These are phyloP conservation scores for Chloroceryle inda DNA, from an alignment of 2,797 vertebrate species.

Conservation along the genomic window DNA sequence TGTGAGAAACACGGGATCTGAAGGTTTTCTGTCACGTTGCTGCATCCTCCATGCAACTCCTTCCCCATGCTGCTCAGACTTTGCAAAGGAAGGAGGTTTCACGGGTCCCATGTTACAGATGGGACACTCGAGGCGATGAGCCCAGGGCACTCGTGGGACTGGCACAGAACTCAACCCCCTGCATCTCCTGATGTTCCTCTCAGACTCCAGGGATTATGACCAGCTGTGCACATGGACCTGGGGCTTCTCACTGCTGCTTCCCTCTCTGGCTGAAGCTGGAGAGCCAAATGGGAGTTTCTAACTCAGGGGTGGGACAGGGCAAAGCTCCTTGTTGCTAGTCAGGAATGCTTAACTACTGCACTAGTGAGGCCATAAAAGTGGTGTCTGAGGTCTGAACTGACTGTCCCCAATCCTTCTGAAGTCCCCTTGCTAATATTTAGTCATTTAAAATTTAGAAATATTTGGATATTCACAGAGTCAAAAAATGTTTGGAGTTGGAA, in stretches of 20 bases:
- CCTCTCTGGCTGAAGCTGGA: neutral
- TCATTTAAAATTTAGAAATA: too few species aligned
- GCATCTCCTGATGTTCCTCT: neutral
- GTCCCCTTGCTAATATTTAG: fast-evolving
- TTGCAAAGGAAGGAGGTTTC: neutral
- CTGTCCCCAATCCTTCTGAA: neutral
- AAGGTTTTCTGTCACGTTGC: fast-evolving
- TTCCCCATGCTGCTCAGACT: neutral
- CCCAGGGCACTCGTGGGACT: neutral
- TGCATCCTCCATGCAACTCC: fast-evolving
- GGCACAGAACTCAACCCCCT: fast-evolving
- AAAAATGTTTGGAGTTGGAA: too few species aligned
- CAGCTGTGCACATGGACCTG: neutral
- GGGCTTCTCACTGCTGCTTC: neutral
- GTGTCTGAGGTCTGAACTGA: neutral
- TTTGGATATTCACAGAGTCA: too few species aligned
- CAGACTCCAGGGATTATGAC: too few species aligned
- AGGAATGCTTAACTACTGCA: neutral
- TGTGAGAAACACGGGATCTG: fast-evolving
- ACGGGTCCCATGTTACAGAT: fast-evolving
- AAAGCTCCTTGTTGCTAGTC: neutral
- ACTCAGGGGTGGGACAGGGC: too few species aligned
- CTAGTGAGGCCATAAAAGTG: fast-evolving
- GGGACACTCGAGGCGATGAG: neutral
- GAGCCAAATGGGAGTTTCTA: neutral